Percentiles rank a stretch among this genome's conserved stretches.
Evolutionary conservation across 2,888 invertebrate species (phyloP).

Genomic region (Drosophila colorata): DNA sequence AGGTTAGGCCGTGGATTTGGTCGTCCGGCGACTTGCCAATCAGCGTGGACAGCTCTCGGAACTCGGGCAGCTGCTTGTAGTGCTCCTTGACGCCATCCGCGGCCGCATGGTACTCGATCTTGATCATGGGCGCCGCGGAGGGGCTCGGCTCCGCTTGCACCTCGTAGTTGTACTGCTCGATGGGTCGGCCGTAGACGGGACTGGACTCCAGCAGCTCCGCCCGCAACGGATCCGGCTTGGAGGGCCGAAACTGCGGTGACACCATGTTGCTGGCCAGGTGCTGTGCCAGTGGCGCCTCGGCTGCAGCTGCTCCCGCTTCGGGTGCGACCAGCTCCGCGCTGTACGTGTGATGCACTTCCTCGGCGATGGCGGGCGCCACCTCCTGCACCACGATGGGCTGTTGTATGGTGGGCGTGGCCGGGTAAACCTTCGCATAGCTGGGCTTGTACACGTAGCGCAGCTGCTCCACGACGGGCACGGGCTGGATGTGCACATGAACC

Average conservation of each 20-base stretch:
- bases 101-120: conserved; percentile 76
- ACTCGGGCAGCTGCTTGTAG: conserved; percentile 80
- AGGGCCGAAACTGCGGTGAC: conserved; percentile 68
- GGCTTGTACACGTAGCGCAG: conserved; percentile 78
- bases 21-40: conserved; percentile 86
- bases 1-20: conserved; percentile 86
- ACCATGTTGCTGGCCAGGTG: conserved; percentile 24
- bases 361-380: conserved; percentile 17
- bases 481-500: conserved; percentile 77
- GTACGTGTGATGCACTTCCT: conserved; percentile 70
- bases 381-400: conserved; percentile 79
- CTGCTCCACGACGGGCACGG: conserved; percentile 79
- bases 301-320: conserved; percentile 5
- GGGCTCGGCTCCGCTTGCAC: conserved; percentile 28
- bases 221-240: conserved; percentile 66
- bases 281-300: conserved; percentile 7
- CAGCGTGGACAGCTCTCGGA: conserved; percentile 85
- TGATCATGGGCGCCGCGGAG: conserved; percentile 54
- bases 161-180: conserved; percentile 67
- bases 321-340: conserved; percentile 46
- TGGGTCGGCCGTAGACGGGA: conserved; percentile 40
- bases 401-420: conserved; percentile 43
- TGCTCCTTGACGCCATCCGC: conserved; percentile 68
- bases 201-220: conserved; percentile 37
- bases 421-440: conserved; percentile 36